phyloP scores from a whole-genome alignment of 2,113 vertebrate species.

The Meles meles region DNA sequence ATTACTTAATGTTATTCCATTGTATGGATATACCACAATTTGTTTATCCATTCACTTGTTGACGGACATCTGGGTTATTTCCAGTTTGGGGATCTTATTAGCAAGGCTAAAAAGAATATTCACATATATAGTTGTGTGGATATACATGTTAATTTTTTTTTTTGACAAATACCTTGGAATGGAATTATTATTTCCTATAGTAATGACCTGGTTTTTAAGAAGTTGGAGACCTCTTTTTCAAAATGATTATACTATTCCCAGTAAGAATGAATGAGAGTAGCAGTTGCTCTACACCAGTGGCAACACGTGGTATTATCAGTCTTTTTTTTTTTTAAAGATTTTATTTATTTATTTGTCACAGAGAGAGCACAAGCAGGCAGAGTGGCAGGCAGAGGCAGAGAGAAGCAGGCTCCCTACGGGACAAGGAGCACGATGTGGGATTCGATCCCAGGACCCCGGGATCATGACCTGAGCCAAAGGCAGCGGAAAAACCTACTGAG shows the following conservation, averaged over 20 bases:
- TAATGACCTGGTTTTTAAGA: neutral
- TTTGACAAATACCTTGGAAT: neutral
- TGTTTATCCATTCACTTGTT: neutral
- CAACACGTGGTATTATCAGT: neutral
- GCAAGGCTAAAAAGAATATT: neutral
- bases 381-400: too few relatives aligned
- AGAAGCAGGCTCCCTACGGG: too few relatives aligned
- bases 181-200: neutral
- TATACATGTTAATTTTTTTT: neutral
- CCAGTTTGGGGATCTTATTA: neutral
- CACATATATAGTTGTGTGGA: neutral
- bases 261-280: neutral
- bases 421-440: too few relatives aligned
- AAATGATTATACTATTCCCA: neutral
- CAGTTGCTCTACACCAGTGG: neutral
- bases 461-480: too few relatives aligned
- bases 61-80: neutral
- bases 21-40: neutral
- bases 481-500: too few relatives aligned
- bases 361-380: too few relatives aligned
- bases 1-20: neutral
- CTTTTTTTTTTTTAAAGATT: neutral
- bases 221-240: neutral
- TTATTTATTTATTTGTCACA: too few relatives aligned
- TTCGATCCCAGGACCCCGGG: too few relatives aligned